Evolutionary conservation across 2,888 invertebrate species (phyloP).

Genomic region (Zygaena filipendulae): DNA sequence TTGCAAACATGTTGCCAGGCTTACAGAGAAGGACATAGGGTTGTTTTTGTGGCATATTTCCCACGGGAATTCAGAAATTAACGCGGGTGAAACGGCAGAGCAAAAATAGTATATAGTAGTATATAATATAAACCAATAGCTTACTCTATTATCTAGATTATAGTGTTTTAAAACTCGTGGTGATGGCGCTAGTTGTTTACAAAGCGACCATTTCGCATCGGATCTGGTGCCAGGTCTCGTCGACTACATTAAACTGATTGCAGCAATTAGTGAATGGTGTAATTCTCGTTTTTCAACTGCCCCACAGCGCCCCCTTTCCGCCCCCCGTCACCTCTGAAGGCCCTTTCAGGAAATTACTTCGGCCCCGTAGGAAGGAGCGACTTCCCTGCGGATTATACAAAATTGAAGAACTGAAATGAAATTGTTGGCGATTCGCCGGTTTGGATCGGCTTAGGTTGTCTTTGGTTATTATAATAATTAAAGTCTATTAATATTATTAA

Average conservation of each 20-base stretch:
- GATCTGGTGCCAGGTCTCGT: conserved; percentile 45
- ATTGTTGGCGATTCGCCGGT: conserved; percentile 53
- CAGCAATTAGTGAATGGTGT: conserved; percentile 66
- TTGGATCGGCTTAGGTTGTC: conserved; percentile 42
- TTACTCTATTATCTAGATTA: too few relatives aligned
- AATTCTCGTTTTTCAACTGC: conserved; percentile 60
- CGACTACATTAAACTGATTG: conserved; percentile 67
- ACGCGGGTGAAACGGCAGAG: too few relatives aligned
- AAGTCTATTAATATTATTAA: too few relatives aligned
- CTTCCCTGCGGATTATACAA: conserved; percentile 55
- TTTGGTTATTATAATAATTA: too few relatives aligned
- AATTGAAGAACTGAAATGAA: conserved; percentile 55
- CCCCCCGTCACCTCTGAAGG: conserved; percentile 19
- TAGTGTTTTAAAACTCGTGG: too few relatives aligned
- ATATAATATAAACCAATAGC: too few relatives aligned
- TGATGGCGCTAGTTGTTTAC: conserved; percentile 35
- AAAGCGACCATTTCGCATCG: conserved; percentile 39
- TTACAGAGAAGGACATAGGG: too few relatives aligned
- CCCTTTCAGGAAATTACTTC: conserved; percentile 55
- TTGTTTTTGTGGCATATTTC: too few relatives aligned
- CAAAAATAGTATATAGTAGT: too few relatives aligned
- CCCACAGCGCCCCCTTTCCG: conserved; percentile 25
- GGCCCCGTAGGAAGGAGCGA: conserved; percentile 50
- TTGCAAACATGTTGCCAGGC: too few relatives aligned
- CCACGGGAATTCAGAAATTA: too few relatives aligned